Evolutionary conservation across 2,797 vertebrate species (phyloP).

Genomic region (Danio aesculapii): DNA sequence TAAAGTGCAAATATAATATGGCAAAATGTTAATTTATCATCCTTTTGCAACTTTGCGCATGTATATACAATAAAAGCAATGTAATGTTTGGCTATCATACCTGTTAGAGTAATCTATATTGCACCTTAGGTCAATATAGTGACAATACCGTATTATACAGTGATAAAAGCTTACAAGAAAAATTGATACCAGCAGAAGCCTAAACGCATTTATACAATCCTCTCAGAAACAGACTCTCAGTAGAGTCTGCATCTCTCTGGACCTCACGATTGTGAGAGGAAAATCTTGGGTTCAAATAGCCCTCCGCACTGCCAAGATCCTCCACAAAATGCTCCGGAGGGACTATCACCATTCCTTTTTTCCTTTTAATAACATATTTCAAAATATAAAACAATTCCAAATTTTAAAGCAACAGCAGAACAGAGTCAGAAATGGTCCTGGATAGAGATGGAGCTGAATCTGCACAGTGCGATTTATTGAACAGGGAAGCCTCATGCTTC

Average conservation of each 20-base stretch:
- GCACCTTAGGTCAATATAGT: no score
- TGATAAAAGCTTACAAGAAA: no score
- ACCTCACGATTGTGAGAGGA: conserved; percentile 6
- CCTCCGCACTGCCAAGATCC: conserved; percentile 36
- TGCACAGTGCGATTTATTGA: conserved; percentile 20
- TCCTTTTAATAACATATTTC: conserved; percentile 37
- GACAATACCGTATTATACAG: no score
- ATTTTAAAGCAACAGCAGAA: conserved; percentile 21
- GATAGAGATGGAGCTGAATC: conserved; percentile 12
- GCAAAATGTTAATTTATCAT: no score
- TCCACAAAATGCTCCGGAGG: conserved; percentile 36
- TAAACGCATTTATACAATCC: conserved; percentile 54
- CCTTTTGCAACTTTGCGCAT: no score
- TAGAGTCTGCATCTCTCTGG: conserved; percentile 41
- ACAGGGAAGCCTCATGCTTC: conserved; percentile 27
- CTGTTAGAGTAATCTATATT: no score
- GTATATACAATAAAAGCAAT: no score
- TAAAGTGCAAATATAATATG: no score
- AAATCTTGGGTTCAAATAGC: conserved; percentile 47
- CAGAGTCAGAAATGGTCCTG: conserved; percentile 12
- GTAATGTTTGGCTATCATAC: no score
- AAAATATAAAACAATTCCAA: conserved; percentile 42
- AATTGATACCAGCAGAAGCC: no score
- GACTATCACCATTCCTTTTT: conserved; percentile 24
- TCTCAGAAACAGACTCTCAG: conserved; percentile 67